Evolutionary conservation across 2,888 invertebrate genomes (phyloP).

Genomic region (Acronicta leporina): DNA sequence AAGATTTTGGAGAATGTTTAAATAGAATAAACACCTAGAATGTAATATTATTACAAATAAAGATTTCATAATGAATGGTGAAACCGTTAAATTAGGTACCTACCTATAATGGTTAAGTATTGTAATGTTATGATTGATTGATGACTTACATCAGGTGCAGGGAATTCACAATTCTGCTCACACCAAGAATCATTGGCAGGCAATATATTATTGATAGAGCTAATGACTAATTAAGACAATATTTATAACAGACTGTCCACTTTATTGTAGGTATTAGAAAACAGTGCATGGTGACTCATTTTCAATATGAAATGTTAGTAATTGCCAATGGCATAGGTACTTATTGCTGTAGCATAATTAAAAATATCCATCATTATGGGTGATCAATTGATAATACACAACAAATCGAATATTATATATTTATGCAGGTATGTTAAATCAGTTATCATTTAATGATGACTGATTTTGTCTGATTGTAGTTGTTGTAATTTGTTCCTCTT

Average conservation of each 20-base stretch:
- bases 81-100: too few species aligned
- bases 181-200: background rate
- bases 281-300: conserved; percentile 46
- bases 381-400: background rate
- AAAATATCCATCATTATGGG: conserved; percentile 11
- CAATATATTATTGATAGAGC: background rate
- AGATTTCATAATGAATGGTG: too few species aligned
- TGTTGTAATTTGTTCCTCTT: too few species aligned
- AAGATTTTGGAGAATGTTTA: background rate
- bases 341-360: conserved; percentile 14
- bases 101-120: too few species aligned
- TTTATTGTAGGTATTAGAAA: conserved; percentile 39
- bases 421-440: too few species aligned
- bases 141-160: background rate
- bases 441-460: too few species aligned
- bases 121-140: background rate
- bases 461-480: too few species aligned
- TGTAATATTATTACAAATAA: background rate
- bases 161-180: background rate
- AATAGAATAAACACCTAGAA: background rate
- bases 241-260: conserved; percentile 5
- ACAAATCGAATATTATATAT: too few species aligned
- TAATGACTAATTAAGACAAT: conserved; percentile 18
- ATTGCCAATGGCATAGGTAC: conserved; percentile 31
- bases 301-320: conserved; percentile 41